Conservation (phyloP, 2,888 invertebrate genomes). For the Graphium colonna region DNA sequence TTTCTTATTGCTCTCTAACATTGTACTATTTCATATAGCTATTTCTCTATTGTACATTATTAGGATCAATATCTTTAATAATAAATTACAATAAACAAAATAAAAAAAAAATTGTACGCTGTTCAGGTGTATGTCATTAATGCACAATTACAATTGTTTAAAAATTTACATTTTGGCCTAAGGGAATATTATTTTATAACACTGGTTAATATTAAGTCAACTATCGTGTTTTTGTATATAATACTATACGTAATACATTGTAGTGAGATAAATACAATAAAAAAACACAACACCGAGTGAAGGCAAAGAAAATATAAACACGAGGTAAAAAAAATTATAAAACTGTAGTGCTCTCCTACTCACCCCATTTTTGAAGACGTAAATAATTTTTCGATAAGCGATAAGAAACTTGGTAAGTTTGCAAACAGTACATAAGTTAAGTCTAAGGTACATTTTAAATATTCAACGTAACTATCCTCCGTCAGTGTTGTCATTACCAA, state of each 20-base stretch:
- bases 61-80: constrained; percentile 32
- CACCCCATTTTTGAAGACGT: background rate
- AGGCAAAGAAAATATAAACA: constrained; percentile 33
- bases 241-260: constrained; percentile 16
- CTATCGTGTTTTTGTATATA: constrained; percentile 11
- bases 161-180: constrained; percentile 48
- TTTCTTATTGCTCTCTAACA: background rate
- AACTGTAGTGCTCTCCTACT: constrained; percentile 14
- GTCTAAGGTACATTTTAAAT: constrained; percentile 26
- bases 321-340: constrained; percentile 15
- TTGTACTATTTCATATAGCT: constrained; percentile 17
- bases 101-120: constrained; percentile 53
- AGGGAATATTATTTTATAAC: constrained; percentile 29
- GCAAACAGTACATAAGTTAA: constrained; percentile 9
- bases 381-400: constrained; percentile 1
- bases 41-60: constrained; percentile 18
- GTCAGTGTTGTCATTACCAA: background rate
- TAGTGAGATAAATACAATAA: constrained; percentile 21
- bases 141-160: constrained; percentile 25
- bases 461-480: constrained; percentile 14
- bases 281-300: constrained; percentile 72
- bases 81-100: constrained; percentile 38
- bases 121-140: constrained; percentile 61
- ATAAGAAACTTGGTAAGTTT: constrained; percentile 31
- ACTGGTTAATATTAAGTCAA: constrained; percentile 10